Conservation (phyloP, 2,113 vertebrate genomes). For the Helogale parvula region DNA sequence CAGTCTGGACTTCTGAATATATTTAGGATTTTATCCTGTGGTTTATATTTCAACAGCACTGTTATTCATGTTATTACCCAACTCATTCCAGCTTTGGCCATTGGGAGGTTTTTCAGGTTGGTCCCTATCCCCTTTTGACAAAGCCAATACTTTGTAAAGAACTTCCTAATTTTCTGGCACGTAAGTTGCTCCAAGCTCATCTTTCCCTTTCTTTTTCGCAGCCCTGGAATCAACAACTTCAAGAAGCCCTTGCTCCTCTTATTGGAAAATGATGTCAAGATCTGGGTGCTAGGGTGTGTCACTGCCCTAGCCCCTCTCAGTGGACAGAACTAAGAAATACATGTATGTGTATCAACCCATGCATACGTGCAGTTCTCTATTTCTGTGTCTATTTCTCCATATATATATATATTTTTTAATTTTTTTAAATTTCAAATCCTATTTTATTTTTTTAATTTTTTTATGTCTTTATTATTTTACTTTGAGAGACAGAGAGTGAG, state of each 20-base stretch:
- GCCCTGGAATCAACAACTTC: background rate
- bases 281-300: background rate
- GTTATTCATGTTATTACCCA: background rate
- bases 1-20: background rate
- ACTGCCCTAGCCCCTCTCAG: background rate
- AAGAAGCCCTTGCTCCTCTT: background rate
- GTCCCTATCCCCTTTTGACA: background rate
- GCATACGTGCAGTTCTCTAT: background rate
- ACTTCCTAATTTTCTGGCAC: background rate
- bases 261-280: background rate
- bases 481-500: too few relatives aligned
- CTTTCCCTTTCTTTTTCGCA: background rate
- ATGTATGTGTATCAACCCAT: background rate
- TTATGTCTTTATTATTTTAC: too few relatives aligned
- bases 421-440: too few relatives aligned
- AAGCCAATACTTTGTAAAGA: background rate
- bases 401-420: too few relatives aligned
- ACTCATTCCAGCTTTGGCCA: too few relatives aligned
- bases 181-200: background rate
- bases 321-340: background rate
- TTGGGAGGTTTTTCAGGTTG: background rate
- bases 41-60: conserved; percentile 10
- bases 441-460: too few relatives aligned
- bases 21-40: background rate
- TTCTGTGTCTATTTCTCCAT: background rate